Percentiles rank a stretch among this genome's conserved stretches.
Conservation (phyloP, 2,797 vertebrate genomes). For the Coranthus polyacanthus region DNA sequence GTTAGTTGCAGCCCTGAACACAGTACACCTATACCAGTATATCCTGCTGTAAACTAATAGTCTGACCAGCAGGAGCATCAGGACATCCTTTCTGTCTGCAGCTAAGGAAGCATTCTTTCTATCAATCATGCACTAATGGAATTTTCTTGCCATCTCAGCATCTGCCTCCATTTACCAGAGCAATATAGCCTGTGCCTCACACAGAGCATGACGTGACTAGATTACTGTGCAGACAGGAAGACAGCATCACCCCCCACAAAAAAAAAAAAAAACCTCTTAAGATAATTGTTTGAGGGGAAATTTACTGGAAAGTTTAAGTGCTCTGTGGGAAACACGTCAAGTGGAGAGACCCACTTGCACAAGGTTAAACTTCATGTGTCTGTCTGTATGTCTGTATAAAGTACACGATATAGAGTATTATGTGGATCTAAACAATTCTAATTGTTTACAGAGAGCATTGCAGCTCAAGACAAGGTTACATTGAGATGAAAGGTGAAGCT, state of each 20-base stretch:
- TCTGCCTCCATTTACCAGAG: conserved; percentile 31
- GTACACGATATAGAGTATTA: too few species aligned
- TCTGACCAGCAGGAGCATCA: background rate
- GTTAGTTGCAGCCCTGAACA: too few species aligned
- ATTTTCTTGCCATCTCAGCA: conserved; percentile 51
- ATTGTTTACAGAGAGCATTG: too few species aligned
- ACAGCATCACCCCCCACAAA: background rate
- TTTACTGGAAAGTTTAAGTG: conserved; percentile 29
- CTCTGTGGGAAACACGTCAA: background rate
- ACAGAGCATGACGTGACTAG: conserved; percentile 8
- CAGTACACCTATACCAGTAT: too few species aligned
- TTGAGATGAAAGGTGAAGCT: too few species aligned
- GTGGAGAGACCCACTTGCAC: background rate
- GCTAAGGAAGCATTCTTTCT: conserved; percentile 9
- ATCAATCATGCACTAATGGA: conserved; percentile 38
- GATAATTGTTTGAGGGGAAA: conserved; percentile 27
- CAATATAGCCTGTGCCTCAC: background rate
- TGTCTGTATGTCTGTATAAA: background rate
- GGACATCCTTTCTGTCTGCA: conserved; percentile 9
- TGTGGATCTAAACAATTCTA: too few species aligned
- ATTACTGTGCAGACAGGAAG: conserved; percentile 11
- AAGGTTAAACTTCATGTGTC: conserved; percentile 14
- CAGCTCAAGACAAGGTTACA: too few species aligned
- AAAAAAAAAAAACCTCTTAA: conserved; percentile 12
- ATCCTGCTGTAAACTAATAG: background rate